Percentiles rank a stretch among this genome's conserved stretches.
phyloP scores from a whole-genome alignment of 2,888 invertebrate genomes.

The Oxystoma pomonae region DNA sequence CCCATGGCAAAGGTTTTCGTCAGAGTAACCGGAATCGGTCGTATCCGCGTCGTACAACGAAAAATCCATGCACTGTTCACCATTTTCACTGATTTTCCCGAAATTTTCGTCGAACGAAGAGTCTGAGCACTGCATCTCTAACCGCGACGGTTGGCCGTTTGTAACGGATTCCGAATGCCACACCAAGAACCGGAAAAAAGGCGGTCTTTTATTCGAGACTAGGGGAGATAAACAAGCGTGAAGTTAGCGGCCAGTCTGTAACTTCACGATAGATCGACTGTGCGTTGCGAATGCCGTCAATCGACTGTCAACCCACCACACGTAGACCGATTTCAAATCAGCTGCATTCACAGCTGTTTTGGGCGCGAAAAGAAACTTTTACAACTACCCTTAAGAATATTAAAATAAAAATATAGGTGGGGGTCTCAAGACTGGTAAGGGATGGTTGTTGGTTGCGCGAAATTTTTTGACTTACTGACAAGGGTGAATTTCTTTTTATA shows the following conservation, averaged over 20 bases:
- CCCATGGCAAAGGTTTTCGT: constrained; percentile 11
- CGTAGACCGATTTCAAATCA: too few species aligned
- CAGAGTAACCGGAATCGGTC: constrained; percentile 20
- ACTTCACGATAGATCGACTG: too few species aligned
- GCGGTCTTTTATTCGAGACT: background rate
- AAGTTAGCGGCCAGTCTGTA: background rate
- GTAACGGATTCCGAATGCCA: background rate
- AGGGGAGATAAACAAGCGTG: background rate
- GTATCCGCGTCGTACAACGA: constrained; percentile 20
- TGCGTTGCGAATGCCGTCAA: too few species aligned
- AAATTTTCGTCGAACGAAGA: background rate
- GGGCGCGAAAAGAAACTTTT: too few species aligned
- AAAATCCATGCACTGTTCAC: constrained; percentile 11
- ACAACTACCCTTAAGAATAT: too few species aligned
- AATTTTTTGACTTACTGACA: too few species aligned
- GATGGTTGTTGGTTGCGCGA: too few species aligned
- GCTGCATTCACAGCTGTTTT: too few species aligned
- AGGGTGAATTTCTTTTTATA: too few species aligned
- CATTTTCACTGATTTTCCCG: background rate
- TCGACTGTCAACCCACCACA: too few species aligned
- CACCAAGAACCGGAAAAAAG: background rate
- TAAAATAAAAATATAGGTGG: too few species aligned
- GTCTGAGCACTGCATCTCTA: background rate
- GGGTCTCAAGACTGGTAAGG: too few species aligned
- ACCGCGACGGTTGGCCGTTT: background rate